Conservation (phyloP, 2,888 invertebrate species). For the Drosophila neotestacea region DNA sequence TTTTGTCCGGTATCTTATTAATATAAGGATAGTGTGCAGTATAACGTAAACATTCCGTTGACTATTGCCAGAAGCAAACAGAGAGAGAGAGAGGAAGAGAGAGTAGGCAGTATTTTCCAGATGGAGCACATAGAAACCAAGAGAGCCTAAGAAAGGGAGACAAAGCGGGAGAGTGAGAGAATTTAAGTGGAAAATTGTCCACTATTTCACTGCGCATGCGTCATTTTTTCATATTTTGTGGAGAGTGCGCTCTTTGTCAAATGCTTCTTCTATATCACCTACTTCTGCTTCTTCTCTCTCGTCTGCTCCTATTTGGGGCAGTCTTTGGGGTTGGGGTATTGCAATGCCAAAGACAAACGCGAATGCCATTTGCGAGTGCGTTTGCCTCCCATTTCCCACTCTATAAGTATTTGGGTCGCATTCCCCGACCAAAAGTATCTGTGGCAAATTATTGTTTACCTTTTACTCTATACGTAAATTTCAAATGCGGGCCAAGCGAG, state of each 20-base stretch:
- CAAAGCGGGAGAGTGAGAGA: constrained; percentile 14
- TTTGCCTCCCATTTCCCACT: constrained; percentile 6
- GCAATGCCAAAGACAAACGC: constrained; percentile 53
- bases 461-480: constrained; percentile 59
- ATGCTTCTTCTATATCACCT: constrained; percentile 27
- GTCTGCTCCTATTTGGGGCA: constrained; percentile 21
- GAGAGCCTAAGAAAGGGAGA: constrained; percentile 5
- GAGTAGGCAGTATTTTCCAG: constrained; percentile 29
- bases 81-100: constrained; percentile 15
- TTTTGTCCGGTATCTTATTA: background rate
- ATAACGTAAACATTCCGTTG: constrained; percentile 74
- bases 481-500: constrained; percentile 37
- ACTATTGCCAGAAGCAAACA: constrained; percentile 25
- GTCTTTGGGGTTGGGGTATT: constrained; percentile 39
- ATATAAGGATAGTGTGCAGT: constrained; percentile 59
- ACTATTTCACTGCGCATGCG: constrained; percentile 50
- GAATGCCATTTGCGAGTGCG: constrained; percentile 44
- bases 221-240: constrained; percentile 26
- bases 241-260: constrained; percentile 40
- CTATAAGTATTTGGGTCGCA: constrained; percentile 23
- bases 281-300: constrained; percentile 18
- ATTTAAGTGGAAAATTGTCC: constrained; percentile 50
- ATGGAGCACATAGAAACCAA: constrained; percentile 21
- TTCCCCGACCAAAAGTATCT: constrained; percentile 33
- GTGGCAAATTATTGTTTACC: constrained; percentile 76